These are phyloP conservation scores for Acronicta aceris DNA, from an alignment of 2,888 invertebrate genomes.

Conservation along the genomic window DNA sequence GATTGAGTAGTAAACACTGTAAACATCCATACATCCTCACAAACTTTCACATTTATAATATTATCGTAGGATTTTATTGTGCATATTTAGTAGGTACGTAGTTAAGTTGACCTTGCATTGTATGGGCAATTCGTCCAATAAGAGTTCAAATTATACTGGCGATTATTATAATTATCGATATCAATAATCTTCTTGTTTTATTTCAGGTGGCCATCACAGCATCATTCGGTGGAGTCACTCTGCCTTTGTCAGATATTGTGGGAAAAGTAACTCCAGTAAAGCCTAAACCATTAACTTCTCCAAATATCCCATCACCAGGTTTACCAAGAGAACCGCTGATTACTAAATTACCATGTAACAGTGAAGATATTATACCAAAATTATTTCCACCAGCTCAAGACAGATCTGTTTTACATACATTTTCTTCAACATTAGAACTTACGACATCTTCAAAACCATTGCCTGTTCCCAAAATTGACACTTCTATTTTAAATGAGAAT, in stretches of 20 bases:
- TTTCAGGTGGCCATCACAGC: conserved; percentile 27
- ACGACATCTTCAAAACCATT: conserved; percentile 23
- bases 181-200: conserved; percentile 1
- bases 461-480: conserved; percentile 39
- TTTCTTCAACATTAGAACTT: conserved; percentile 11
- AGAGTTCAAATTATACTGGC: too few relatives aligned
- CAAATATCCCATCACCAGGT: background rate
- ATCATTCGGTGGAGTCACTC: conserved; percentile 5
- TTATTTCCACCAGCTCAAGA: background rate
- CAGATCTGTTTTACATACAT: background rate
- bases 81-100: too few relatives aligned
- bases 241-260: conserved; percentile 14
- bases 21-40: too few relatives aligned
- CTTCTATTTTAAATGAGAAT: conserved; percentile 32
- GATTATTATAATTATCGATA: too few relatives aligned
- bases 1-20: too few relatives aligned
- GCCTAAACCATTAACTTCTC: conserved; percentile 11
- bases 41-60: too few relatives aligned
- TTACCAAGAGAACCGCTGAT: background rate
- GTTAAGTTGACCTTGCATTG: too few relatives aligned
- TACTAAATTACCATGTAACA: background rate
- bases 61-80: too few relatives aligned
- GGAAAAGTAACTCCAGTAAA: conserved; percentile 39
- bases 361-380: conserved; percentile 1
- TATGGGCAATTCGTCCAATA: too few relatives aligned